These are phyloP conservation scores for Cebidichthys violaceus DNA, from an alignment of 2,113 vertebrate genomes.

Conservation along the genomic window DNA sequence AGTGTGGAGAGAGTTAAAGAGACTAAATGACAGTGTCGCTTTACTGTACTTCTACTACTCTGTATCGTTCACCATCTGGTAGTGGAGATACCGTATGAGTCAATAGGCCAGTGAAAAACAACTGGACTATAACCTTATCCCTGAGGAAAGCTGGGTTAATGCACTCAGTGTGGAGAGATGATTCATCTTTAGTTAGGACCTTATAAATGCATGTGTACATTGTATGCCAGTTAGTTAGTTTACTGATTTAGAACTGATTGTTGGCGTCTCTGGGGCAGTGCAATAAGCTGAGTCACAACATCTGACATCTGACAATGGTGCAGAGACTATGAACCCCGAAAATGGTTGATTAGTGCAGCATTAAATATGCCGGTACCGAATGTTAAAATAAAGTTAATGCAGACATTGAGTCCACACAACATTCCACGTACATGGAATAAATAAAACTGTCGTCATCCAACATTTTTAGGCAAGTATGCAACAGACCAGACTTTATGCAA, in stretches of 20 bases:
- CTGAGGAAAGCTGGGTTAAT: not conserved
- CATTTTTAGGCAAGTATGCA: too few species aligned
- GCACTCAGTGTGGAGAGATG: not conserved
- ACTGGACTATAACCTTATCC: not conserved
- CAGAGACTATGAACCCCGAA: too few species aligned
- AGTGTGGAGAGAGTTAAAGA: not conserved
- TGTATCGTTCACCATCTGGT: conserved; percentile 23
- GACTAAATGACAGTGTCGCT: conserved; percentile 3
- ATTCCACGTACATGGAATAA: too few species aligned
- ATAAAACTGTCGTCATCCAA: too few species aligned
- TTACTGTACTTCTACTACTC: not conserved
- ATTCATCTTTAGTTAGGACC: not conserved
- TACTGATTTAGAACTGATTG: not conserved
- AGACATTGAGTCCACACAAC: too few species aligned
- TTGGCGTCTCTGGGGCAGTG: not conserved
- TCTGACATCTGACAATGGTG: not conserved
- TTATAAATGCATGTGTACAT: not conserved
- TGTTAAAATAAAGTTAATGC: too few species aligned
- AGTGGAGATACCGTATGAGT: conserved; percentile 5
- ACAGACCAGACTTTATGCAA: too few species aligned
- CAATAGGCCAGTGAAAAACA: not conserved
- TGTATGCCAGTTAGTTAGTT: too few species aligned
- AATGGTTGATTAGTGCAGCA: too few species aligned
- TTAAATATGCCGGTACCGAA: too few species aligned
- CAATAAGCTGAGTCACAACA: not conserved